Percentiles rank a stretch among this genome's conserved stretches.
These are phyloP conservation scores for Mungos mungo DNA, from an alignment of 2,113 vertebrate genomes.

Conservation along the genomic window DNA sequence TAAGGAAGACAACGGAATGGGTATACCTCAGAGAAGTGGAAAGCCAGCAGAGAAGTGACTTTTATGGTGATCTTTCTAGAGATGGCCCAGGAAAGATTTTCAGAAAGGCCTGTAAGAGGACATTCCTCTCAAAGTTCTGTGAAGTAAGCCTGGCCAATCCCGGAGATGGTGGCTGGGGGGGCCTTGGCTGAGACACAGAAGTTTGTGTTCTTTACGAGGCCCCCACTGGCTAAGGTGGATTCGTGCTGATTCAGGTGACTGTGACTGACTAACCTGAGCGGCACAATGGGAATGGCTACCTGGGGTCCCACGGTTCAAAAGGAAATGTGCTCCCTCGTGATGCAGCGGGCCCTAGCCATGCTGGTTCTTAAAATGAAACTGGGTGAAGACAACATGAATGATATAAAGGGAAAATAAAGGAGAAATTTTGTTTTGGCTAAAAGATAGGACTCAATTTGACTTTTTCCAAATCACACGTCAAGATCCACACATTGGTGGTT, in stretches of 20 bases:
- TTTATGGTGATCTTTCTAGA: background rate
- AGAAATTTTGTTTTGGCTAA: background rate
- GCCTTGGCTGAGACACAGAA: background rate
- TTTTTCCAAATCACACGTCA: background rate
- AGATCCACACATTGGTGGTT: background rate
- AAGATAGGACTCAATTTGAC: background rate
- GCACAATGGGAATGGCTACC: too few relatives aligned
- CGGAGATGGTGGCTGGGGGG: fast-evolving
- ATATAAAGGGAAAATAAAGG: background rate
- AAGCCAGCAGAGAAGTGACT: background rate
- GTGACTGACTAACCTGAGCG: background rate
- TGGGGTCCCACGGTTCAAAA: background rate
- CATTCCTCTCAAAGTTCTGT: background rate
- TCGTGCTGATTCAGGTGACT: background rate
- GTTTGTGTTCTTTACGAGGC: fast-evolving
- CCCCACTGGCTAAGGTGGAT: background rate
- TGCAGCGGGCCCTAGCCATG: background rate
- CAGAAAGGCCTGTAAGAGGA: background rate
- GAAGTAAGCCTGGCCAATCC: background rate
- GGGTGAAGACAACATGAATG: background rate
- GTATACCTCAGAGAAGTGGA: background rate
- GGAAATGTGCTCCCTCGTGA: background rate
- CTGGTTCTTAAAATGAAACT: background rate
- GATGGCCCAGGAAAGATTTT: background rate
- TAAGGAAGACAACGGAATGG: background rate